phyloP scores from a whole-genome alignment of 2,797 vertebrate species.

The Monodelphis domestica region DNA sequence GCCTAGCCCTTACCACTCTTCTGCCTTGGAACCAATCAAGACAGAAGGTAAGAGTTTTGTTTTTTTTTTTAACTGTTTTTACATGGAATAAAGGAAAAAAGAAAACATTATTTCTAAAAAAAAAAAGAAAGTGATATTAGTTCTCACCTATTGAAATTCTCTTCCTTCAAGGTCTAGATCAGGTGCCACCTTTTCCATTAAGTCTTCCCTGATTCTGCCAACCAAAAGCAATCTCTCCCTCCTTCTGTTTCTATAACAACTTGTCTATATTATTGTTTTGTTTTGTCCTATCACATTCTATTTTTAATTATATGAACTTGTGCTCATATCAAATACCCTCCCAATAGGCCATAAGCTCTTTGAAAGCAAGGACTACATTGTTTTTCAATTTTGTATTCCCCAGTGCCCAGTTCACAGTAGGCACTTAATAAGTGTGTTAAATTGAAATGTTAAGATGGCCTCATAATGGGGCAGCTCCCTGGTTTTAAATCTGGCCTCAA shows the following conservation, averaged over 20 bases:
- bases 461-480: too few relatives aligned
- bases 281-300: not conserved
- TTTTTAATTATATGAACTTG: not conserved
- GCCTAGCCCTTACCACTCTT: too few relatives aligned
- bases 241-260: not conserved
- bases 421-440: not conserved
- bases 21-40: too few relatives aligned
- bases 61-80: too few relatives aligned
- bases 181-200: not conserved
- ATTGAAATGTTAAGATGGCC: constrained; percentile 71
- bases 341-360: not conserved
- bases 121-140: constrained; percentile 81
- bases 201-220: not conserved
- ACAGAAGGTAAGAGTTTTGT: too few relatives aligned
- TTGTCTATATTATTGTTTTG: not conserved
- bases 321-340: not conserved
- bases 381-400: not conserved
- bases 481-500: too few relatives aligned
- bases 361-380: not conserved
- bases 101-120: too few relatives aligned
- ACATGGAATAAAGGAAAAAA: too few relatives aligned
- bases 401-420: not conserved
- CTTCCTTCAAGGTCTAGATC: not conserved
- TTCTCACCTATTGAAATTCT: not conserved
- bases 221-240: not conserved